A percentile compares a stretch with the other conserved stretches of the same genome.
Conservation (phyloP, 1,140 invertebrate genomes). For the Drosophila ambigua region DNA sequence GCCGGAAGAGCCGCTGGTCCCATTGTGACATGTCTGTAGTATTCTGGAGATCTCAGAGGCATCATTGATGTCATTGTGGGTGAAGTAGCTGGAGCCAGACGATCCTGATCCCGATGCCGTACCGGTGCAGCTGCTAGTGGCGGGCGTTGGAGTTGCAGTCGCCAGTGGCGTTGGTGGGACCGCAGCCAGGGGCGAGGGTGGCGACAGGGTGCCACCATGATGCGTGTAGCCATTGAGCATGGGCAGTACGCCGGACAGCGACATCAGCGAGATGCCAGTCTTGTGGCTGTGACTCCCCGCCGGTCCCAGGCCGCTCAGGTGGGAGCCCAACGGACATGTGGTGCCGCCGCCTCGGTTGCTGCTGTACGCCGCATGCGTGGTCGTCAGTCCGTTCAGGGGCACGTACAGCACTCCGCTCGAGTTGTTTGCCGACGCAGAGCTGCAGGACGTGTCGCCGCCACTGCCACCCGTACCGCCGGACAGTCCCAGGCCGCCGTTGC, state of each 20-base stretch:
- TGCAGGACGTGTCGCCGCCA: constrained; percentile 14
- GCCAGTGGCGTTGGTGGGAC: background rate
- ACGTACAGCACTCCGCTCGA: constrained; percentile 56
- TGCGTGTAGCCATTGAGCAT: constrained; percentile 61
- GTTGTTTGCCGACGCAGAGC: background rate
- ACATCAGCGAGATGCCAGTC: constrained; percentile 22
- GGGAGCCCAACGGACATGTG: constrained; percentile 39
- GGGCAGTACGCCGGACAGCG: constrained; percentile 14
- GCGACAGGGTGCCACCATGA: constrained; percentile 37
- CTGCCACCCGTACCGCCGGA: no score
- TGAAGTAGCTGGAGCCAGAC: constrained; percentile 52
- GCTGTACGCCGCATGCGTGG: constrained; percentile 65
- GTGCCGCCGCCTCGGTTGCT: constrained; percentile 53
- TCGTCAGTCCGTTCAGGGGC: constrained; percentile 60
- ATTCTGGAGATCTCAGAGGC: constrained; percentile 83
- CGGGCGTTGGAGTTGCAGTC: background rate
- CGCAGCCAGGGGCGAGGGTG: constrained; percentile 35
- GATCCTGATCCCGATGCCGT: constrained; percentile 4
- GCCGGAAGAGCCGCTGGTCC: constrained; percentile 33
- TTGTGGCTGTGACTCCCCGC: constrained; percentile 26
- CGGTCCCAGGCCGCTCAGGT: constrained; percentile 26
- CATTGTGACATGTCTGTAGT: constrained; percentile 80
- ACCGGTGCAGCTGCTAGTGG: constrained; percentile 1
- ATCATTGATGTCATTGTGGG: constrained; percentile 82
- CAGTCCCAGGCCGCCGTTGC: constrained; percentile 19